Evolutionary conservation across 1,140 invertebrate species (phyloP), one percentile per base, ranked within the genome.

Genomic region (Drosophila sturtevanti): DNA sequence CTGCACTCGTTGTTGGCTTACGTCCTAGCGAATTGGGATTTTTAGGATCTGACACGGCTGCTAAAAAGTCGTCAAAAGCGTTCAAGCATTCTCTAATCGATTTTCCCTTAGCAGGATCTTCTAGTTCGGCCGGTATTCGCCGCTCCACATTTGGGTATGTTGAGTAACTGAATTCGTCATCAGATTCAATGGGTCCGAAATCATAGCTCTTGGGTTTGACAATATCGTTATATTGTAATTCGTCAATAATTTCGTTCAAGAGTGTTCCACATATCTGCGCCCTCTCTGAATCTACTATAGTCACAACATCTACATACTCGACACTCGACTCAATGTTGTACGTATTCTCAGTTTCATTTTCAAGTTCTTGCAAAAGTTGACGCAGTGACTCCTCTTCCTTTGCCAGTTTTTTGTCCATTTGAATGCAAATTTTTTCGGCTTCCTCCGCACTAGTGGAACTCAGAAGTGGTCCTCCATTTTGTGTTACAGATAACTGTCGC

Each of bases 151-250:
- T 64, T 0, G 85, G 80, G 0, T 67, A 51, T 0, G 65, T 35
- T 4, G 85, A 84, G 34, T 90, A 90, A 10, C 66, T 87, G 34
- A 66, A 79, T 35, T 90, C 89, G 2, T 90, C 89, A 60, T 91
- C 89, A 1, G 79, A 89, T 52, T 90, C 86, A 34, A 91, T 77
- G 0, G 27, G 22, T 2, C 69, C 85, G 10, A 90, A 80, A 14
- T 90, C 65, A 24, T 72, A 89, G 51, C 55, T 65, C 10, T 78
- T 84, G 0, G 75, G 27, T 10, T 65, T 73, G 2, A 35, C 6
- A 6, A 34, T 7, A 18, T 59, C 51, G 6, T 67, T 48, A 34
- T 77, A 70, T 11, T 61, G 61, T 14, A 90, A 12, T 1, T 89
- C 68, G 6, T 61, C 61, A 16, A 90, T 73, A 0, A 90, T 38